These are phyloP conservation scores for Busseola fusca DNA, from an alignment of 2,888 invertebrate species.

Conservation along the genomic window DNA sequence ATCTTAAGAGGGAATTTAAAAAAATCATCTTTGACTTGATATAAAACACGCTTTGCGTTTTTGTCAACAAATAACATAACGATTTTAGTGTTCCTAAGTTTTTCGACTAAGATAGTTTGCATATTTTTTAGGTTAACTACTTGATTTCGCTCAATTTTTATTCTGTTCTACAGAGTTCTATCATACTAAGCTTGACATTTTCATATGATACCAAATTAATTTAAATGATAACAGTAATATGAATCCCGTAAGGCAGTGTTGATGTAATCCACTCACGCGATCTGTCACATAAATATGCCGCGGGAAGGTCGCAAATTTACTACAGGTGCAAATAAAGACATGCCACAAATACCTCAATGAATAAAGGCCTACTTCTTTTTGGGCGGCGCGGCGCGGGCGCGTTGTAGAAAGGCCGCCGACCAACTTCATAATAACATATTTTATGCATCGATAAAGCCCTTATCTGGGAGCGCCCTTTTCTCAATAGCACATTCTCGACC, in stretches of 20 bases:
- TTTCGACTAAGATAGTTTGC: background rate
- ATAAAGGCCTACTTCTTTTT: constrained; percentile 74
- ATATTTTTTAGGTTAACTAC: background rate
- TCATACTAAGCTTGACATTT: constrained; percentile 22
- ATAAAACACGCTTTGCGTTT: constrained; percentile 15
- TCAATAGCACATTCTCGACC: constrained; percentile 80
- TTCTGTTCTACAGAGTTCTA: background rate
- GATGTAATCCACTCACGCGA: constrained; percentile 60
- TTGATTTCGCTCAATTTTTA: background rate
- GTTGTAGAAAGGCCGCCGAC: constrained; percentile 68
- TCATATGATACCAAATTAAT: constrained; percentile 45
- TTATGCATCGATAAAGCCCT: constrained; percentile 86
- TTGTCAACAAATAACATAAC: background rate
- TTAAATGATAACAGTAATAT: constrained; percentile 52
- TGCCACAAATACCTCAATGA: constrained; percentile 75
- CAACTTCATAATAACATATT: constrained; percentile 85
- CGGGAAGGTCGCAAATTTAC: constrained; percentile 73
- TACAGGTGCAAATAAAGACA: constrained; percentile 81
- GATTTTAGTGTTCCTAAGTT: constrained; percentile 8
- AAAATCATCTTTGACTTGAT: constrained; percentile 11
- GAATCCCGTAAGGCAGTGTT: constrained; percentile 49
- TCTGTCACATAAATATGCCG: constrained; percentile 60
- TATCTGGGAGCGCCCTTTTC: constrained; percentile 83
- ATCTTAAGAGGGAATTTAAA: constrained; percentile 22
- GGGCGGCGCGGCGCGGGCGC: constrained; percentile 52